These are phyloP conservation scores for Trichoplusia ni DNA, from an alignment of 1,140 invertebrate genomes.

Conservation along the genomic window DNA sequence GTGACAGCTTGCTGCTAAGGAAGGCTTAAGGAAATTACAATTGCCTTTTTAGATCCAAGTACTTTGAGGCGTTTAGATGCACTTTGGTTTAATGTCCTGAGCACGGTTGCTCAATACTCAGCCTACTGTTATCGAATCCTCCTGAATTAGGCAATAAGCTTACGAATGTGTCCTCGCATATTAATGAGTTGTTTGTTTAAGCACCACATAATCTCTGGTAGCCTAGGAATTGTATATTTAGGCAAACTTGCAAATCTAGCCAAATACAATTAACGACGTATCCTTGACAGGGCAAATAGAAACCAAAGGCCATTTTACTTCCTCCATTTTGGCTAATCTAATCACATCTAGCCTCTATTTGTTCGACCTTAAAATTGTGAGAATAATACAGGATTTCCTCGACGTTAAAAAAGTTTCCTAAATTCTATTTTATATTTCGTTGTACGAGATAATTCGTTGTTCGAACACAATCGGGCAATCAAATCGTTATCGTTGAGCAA, in stretches of 20 bases:
- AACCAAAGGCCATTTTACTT: conserved; percentile 19
- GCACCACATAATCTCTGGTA: no score
- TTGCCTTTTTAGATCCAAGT: conserved; percentile 16
- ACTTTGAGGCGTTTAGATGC: neutral
- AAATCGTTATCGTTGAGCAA: conserved; percentile 31
- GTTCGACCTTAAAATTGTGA: conserved; percentile 19
- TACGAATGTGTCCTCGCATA: no score
- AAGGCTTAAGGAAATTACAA: conserved; percentile 23
- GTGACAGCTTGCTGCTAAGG: conserved; percentile 16
- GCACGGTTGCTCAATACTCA: no score
- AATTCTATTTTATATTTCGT: conserved; percentile 21
- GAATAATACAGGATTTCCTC: conserved; percentile 21
- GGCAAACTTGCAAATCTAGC: no score
- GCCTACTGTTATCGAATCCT: no score
- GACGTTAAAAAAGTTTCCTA: conserved; percentile 22
- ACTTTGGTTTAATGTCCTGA: neutral
- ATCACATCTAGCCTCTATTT: conserved; percentile 27
- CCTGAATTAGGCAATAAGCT: no score
- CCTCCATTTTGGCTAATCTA: conserved; percentile 20
- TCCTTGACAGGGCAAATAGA: conserved; percentile 22
- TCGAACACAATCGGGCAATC: conserved; percentile 26
- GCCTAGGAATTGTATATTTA: no score
- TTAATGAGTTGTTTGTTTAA: no score
- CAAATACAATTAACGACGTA: neutral
- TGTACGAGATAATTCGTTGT: conserved; percentile 17